Evolutionary conservation across 2,797 vertebrate genomes (phyloP), one percentile per base, ranked within the genome.

Genomic region (Diplodus sargus): DNA sequence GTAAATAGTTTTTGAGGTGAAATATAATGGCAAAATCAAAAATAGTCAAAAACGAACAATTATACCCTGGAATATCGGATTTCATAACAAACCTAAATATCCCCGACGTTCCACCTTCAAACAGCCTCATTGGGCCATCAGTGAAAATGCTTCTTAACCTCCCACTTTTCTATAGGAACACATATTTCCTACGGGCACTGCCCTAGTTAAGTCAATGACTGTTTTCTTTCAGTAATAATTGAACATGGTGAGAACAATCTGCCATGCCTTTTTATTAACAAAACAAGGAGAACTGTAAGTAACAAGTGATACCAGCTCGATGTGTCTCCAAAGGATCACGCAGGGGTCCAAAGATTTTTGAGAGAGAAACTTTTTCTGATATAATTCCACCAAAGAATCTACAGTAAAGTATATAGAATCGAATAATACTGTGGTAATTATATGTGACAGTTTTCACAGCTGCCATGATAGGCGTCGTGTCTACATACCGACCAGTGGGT

Each of bases 401-500:
- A 51, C 20, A 10, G 9, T 51, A n/a, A 20, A 51, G 11, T 20
- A 7, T 9, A n/a, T n/a, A 51, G 10, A 10, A 51, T 20, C 18
- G 2, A 51, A 20, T n/a, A 18, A 48, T 48, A 16, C 53, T 54
- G 22, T 25, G 22, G 22, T 2, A 28, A 28, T 28, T 4, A 28
- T 4, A 28, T 15, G 14, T 45, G 43, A 14, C 12, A 45, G 13
- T 14, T 14, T 45, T 45, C 22, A 53, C 18, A 30, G 15, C 43
- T 6, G 0, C 4, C 22, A 34, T 34, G 8, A 34, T 34, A 9
- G 34, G 34, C 8, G 34, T 34, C 1, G 25, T 2, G 7, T 17
- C 4, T n/a, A 39, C 76, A 0, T 83, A 90, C 90, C 91, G 5
- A 73, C 51, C 68, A 13, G 25, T 1, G 84, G 18, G 51, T 85